Evolutionary conservation across 2,113 vertebrate species (phyloP), one percentile per base, ranked within the genome.

Genomic region (Etheostoma cragini): DNA sequence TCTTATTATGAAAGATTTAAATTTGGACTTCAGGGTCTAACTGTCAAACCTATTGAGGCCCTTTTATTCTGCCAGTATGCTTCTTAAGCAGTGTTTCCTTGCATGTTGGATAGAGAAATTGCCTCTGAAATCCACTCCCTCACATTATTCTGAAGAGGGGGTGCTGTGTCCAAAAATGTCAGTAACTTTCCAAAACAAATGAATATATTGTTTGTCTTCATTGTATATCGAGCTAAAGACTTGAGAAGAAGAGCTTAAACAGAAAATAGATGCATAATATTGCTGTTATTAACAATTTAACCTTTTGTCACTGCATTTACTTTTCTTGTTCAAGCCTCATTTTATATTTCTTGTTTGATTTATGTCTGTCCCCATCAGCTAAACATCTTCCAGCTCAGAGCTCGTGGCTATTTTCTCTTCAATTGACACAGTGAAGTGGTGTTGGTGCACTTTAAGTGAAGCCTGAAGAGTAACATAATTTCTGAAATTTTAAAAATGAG

Each of bases 341-440:
- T 56, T 45, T 11, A n/a, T 30, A 65, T 30, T n/a, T 24, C 30
- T 30, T 45, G 11, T 35, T 50, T 24, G 67, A 50, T 45, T 65
- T 22, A 22, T 54, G 38, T 56, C 22, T 3, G 3, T 70, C 47
- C 22, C 42, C 17, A 54, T 65, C 45, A 53, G 24, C 14, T 30
- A 24, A 67, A 46, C 53, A 45, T 52, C 30, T 61, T 7, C 17
- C 14, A 13, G 19, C 42, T 58, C 58, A 17, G 22, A 11, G n/a
- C 35, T 75, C 47, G 8, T 79, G 78, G 61, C 73, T 50, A 76
- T 73, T 80, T 86, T 71, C 66, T 66, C 47, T 73, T 74, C 52
- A 74, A 8, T 77, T 62, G 76, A 80, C 47, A 74, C 71, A 70
- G 67, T 58, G 68, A 79, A 87, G 64, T 80, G 47, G 65, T 78